Evolutionary conservation across 2,888 invertebrate species (phyloP).

Genomic region (Drosophila gaucha): DNA sequence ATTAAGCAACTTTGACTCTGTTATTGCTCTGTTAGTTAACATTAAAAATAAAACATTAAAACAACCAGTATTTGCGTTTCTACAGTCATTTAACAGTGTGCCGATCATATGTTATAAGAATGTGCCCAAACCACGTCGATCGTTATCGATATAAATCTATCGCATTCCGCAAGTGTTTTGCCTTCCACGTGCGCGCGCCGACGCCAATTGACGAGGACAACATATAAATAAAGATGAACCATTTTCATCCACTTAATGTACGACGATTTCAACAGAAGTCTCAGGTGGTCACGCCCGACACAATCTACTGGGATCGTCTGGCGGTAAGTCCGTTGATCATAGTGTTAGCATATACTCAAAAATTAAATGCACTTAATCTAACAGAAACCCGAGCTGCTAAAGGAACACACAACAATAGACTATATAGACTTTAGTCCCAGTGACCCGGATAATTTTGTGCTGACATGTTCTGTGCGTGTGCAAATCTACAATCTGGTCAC

Average conservation of each 20-base stretch:
- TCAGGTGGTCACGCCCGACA: slow-evolving; percentile 90
- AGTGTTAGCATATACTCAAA: neutral
- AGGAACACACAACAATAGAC: slow-evolving; percentile 97
- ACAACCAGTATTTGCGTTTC: too few species aligned
- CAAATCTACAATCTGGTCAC: slow-evolving; percentile 95
- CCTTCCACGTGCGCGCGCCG: slow-evolving; percentile 38
- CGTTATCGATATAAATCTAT: slow-evolving; percentile 15
- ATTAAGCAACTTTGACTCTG: too few species aligned
- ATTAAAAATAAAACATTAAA: too few species aligned
- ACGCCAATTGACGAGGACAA: slow-evolving; percentile 4
- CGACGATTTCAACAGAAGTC: slow-evolving; percentile 77
- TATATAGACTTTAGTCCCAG: slow-evolving; percentile 95
- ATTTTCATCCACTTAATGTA: slow-evolving; percentile 79
- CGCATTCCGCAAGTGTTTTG: slow-evolving; percentile 13
- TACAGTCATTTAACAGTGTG: neutral
- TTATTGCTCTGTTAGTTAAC: too few species aligned
- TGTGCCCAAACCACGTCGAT: neutral
- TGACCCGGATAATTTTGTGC: slow-evolving; percentile 95
- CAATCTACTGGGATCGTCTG: slow-evolving; percentile 94
- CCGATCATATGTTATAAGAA: neutral
- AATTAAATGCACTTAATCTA: neutral
- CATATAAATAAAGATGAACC: slow-evolving; percentile 45
- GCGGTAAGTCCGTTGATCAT: slow-evolving; percentile 86
- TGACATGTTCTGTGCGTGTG: slow-evolving; percentile 95
- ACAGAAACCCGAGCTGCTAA: slow-evolving; percentile 93